These are phyloP conservation scores for Drosophila leonis DNA, from an alignment of 2,888 invertebrate species.

Conservation along the genomic window DNA sequence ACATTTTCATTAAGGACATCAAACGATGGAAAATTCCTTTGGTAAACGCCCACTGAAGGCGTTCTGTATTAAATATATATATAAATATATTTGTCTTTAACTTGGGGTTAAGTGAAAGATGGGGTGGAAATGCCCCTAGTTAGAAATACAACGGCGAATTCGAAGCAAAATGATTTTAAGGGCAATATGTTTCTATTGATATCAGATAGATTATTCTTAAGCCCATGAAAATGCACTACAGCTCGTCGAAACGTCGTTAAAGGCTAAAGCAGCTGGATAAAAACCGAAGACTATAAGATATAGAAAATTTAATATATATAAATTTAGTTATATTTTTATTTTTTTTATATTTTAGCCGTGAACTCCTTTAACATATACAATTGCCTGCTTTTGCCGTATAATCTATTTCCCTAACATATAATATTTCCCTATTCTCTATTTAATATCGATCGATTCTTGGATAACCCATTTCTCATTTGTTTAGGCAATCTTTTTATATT, in stretches of 20 bases:
- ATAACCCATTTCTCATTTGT: neutral
- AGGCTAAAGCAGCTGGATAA: too few species aligned
- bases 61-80: neutral
- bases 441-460: neutral
- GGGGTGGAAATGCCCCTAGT: neutral
- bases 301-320: too few species aligned
- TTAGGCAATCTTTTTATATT: neutral
- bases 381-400: neutral
- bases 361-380: too few species aligned
- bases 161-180: neutral
- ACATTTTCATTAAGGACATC: conserved; percentile 2
- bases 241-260: too few species aligned
- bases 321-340: too few species aligned
- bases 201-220: neutral
- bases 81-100: neutral
- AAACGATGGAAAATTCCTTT: conserved; percentile 14
- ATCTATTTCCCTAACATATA: too few species aligned
- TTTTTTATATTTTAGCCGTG: too few species aligned
- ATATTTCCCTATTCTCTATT: neutral
- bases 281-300: too few species aligned
- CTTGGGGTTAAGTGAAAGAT: neutral
- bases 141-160: neutral
- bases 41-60: neutral
- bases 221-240: neutral
- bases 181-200: neutral